phyloP scores from a whole-genome alignment of 2,888 invertebrate species.

The Anoncus sp. region DNA sequence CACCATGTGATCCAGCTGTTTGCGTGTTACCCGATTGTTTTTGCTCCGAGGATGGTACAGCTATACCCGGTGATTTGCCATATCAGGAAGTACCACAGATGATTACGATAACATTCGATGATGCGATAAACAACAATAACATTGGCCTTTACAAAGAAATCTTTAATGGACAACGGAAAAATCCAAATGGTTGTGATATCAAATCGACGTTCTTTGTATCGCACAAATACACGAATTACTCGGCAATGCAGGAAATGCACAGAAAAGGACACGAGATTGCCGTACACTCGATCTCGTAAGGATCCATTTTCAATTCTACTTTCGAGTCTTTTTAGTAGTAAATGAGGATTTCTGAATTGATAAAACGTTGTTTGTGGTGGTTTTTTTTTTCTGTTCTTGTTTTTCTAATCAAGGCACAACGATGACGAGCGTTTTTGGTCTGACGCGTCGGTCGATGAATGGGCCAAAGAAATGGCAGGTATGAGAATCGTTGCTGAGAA shows the following conservation, averaged over 20 bases:
- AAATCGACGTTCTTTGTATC: constrained; percentile 96
- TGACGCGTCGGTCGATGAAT: constrained; percentile 95
- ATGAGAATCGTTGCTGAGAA: constrained; percentile 96
- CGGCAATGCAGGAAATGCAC: constrained; percentile 95
- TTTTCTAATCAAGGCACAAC: constrained; percentile 90
- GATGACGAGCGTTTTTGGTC: constrained; percentile 97
- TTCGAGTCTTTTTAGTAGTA: too few species aligned
- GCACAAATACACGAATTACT: constrained; percentile 97
- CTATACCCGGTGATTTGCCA: constrained; percentile 93
- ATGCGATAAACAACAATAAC: constrained; percentile 98
- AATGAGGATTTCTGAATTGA: too few species aligned
- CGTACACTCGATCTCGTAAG: constrained; percentile 97
- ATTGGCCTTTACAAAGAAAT: constrained; percentile 97
- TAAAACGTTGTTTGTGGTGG: constrained; percentile 4
- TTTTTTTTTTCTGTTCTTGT: neutral
- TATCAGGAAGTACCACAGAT: constrained; percentile 95
- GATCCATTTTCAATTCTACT: too few species aligned
- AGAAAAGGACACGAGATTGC: constrained; percentile 97
- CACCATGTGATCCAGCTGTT: constrained; percentile 93
- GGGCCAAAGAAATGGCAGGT: constrained; percentile 98
- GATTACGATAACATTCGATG: constrained; percentile 97
- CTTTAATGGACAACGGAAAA: constrained; percentile 94
- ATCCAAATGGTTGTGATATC: constrained; percentile 97
- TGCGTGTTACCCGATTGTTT: constrained; percentile 96
- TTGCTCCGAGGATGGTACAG: constrained; percentile 96